Base-by-base conservation (phyloP, 1,140 invertebrate species). In the Drosophila elegans region DNA sequence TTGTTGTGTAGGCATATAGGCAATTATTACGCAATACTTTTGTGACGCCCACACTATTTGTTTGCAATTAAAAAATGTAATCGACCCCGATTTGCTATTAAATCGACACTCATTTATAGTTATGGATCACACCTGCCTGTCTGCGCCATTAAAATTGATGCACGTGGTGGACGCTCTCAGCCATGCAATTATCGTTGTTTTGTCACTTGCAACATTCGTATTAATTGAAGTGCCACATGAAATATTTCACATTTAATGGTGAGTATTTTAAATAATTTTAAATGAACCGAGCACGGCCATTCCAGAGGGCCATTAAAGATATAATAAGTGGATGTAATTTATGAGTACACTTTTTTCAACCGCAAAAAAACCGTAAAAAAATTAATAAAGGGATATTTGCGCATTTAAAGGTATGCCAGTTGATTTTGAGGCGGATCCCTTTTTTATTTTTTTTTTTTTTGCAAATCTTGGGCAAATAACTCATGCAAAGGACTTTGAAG, bases 291-390 rank as follows among this genome's bases (percentile, higher is more conserved):
- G n/a, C 27, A 32, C 32, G 44, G 42, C 38, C 68, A 32, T 72
- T 49, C 27, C 73, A 11, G 53, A 53, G 52, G 27, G 62, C 73
- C 73, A 76, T 76, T 76, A 76, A 76, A 76, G 73, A 67, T 52
- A 76, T 63, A 54, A 64, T 82, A 63, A 67, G 77, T 78, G 49
- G 60, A 45, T 59, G 82, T 78, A 71, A 85, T 82, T 85, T 82
- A 85, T 88, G 63, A 59, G 44, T 51, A 25, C 53, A 67, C 36
- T 56, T 73, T 60, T 73, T 71, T 32, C 39, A 49, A 73, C 69
- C 69, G 45, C 66, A 73, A 72, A 71, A 49, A 25, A 54, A 41
- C 48, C 66, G 55, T 42, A 55, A 42, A 54, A 57, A 29, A 63
- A n/a, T n/a, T 57, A 11, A 25, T 32, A 41, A 34, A 21, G 36